Evolutionary conservation across 1,140 invertebrate species (phyloP).

Genomic region (Panagrolaimus sp.): DNA sequence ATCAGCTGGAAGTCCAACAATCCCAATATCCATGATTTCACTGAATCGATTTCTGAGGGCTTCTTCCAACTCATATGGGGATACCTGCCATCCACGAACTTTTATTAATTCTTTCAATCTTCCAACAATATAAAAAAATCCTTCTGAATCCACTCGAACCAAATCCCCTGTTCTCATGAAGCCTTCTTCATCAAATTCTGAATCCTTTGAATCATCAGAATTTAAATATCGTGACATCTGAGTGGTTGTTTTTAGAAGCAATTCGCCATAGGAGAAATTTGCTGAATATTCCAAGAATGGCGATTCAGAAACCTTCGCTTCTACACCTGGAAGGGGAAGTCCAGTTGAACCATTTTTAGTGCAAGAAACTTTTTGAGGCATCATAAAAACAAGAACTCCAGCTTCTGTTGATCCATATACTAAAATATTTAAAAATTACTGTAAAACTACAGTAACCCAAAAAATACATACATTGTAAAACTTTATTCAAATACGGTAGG

Average conservation of each 20-base stretch:
- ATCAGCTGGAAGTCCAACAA: constrained; percentile 10
- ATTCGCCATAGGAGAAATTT: neutral
- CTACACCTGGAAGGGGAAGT: constrained; percentile 20
- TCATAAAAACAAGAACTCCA: constrained; percentile 24
- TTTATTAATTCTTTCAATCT: constrained; percentile 26
- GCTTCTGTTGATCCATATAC: constrained; percentile 30
- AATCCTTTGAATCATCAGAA: neutral
- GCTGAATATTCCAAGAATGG: constrained; percentile 2
- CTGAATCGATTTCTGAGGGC: constrained; percentile 20
- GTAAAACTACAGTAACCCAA: neutral
- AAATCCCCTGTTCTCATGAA: constrained; percentile 23
- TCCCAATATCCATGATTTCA: constrained; percentile 2
- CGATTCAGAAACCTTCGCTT: neutral
- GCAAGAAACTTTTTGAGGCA: neutral
- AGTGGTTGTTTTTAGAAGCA: constrained; percentile 19
- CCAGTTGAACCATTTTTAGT: constrained; percentile 18
- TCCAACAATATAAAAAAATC: constrained; percentile 23
- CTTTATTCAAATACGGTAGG: neutral
- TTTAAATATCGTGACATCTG: constrained; percentile 20
- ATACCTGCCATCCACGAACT: constrained; percentile 27
- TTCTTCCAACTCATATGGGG: constrained; percentile 27
- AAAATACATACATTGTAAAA: neutral
- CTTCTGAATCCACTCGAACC: constrained; percentile 20
- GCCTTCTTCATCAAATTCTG: constrained; percentile 24
- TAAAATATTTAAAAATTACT: neutral